Percentiles rank a stretch among this genome's conserved stretches.
These are phyloP conservation scores for Saturnia japonica DNA, from an alignment of 2,888 invertebrate genomes.

Conservation along the genomic window DNA sequence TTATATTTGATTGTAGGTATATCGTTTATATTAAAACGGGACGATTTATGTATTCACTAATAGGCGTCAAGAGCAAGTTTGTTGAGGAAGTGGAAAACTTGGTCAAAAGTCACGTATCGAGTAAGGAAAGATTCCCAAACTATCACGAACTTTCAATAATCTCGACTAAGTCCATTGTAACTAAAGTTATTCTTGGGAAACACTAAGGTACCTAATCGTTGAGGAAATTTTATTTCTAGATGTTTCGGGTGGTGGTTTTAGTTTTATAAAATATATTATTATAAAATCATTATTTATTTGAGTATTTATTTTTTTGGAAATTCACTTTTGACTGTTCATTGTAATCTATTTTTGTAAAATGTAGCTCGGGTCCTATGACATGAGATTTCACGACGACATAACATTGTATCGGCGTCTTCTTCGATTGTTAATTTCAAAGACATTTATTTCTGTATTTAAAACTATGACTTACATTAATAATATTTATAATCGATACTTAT, in stretches of 20 bases:
- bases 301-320: no score
- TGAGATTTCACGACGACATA: no score
- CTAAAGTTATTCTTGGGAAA: constrained; percentile 43
- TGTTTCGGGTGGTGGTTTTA: not conserved
- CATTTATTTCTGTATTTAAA: no score
- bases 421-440: no score
- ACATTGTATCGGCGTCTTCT: no score
- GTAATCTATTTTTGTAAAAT: no score
- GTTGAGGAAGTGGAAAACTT: constrained; percentile 53
- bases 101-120: constrained; percentile 60
- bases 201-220: not conserved
- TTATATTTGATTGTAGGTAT: not conserved
- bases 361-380: no score
- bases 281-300: not conserved
- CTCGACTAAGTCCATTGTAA: constrained; percentile 64
- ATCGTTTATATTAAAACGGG: constrained; percentile 2
- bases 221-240: not conserved
- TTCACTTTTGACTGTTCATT: no score
- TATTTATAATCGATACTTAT: no score
- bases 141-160: constrained; percentile 70
- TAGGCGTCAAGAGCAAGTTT: constrained; percentile 54
- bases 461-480: no score
- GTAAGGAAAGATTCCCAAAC: constrained; percentile 64
- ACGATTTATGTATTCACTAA: constrained; percentile 33
- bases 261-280: not conserved